A percentile compares a stretch with the other conserved stretches of the same genome.
These are phyloP conservation scores for Nomada ferruginata DNA, from an alignment of 2,888 invertebrate species.

Conservation along the genomic window DNA sequence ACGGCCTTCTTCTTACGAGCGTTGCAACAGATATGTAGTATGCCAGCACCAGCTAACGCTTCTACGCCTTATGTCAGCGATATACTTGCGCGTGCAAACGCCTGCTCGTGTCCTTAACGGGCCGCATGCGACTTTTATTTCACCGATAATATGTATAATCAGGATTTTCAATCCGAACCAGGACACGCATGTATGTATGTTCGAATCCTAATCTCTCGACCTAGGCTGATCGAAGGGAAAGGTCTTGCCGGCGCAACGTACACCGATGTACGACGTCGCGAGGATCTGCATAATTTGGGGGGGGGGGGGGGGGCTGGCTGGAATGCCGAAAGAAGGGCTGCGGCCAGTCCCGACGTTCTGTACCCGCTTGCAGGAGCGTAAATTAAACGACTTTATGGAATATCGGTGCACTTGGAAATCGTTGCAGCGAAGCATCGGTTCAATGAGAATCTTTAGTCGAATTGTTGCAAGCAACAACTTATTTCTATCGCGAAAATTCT, in stretches of 20 bases:
- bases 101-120: slow-evolving; percentile 58
- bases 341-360: slow-evolving; percentile 49
- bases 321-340: slow-evolving; percentile 44
- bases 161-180: slow-evolving; percentile 10
- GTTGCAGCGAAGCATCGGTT: background rate
- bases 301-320: too few relatives aligned
- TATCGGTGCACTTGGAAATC: background rate
- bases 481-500: background rate
- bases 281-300: slow-evolving; percentile 58
- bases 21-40: slow-evolving; percentile 54
- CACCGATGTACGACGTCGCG: background rate
- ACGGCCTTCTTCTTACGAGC: slow-evolving; percentile 68
- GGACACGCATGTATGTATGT: too few relatives aligned
- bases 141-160: slow-evolving; percentile 47
- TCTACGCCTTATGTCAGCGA: slow-evolving; percentile 52
- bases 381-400: slow-evolving; percentile 29
- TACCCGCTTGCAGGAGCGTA: slow-evolving; percentile 31
- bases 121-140: slow-evolving; percentile 47
- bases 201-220: too few relatives aligned
- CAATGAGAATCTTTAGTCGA: background rate
- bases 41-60: slow-evolving; percentile 38
- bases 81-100: slow-evolving; percentile 42
- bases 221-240: too few relatives aligned
- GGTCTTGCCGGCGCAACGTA: too few relatives aligned
- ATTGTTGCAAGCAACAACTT: background rate